These are phyloP conservation scores for Setophaga coronata DNA, from an alignment of 2,113 vertebrate genomes.

Conservation along the genomic window DNA sequence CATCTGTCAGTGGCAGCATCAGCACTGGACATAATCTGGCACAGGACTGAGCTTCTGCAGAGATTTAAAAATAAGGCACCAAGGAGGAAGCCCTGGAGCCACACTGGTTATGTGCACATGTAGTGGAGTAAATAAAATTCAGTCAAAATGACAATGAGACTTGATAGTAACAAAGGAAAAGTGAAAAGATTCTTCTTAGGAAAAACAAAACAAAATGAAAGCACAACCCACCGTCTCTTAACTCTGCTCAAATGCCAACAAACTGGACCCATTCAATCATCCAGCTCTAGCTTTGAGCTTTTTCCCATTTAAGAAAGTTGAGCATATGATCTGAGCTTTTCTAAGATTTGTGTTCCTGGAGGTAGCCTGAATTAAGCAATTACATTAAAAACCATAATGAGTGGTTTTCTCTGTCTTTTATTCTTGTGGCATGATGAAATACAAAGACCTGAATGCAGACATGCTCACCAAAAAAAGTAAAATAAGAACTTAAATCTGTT, in stretches of 20 bases:
- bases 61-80: background rate
- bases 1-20: background rate
- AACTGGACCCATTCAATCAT: fast-evolving
- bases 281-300: background rate
- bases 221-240: background rate
- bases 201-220: background rate
- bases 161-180: background rate
- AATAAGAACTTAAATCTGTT: background rate
- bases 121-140: background rate
- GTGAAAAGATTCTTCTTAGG: background rate
- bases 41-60: background rate
- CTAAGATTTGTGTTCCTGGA: background rate
- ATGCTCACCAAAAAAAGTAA: background rate
- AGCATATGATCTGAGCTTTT: background rate
- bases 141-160: background rate
- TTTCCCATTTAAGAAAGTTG: background rate
- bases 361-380: background rate
- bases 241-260: background rate
- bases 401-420: background rate
- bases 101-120: background rate
- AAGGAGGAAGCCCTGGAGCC: background rate
- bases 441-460: background rate
- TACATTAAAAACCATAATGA: background rate
- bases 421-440: background rate
- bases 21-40: background rate